These are phyloP conservation scores for Anableps anableps DNA, from an alignment of 2,797 vertebrate species.

Conservation along the genomic window DNA sequence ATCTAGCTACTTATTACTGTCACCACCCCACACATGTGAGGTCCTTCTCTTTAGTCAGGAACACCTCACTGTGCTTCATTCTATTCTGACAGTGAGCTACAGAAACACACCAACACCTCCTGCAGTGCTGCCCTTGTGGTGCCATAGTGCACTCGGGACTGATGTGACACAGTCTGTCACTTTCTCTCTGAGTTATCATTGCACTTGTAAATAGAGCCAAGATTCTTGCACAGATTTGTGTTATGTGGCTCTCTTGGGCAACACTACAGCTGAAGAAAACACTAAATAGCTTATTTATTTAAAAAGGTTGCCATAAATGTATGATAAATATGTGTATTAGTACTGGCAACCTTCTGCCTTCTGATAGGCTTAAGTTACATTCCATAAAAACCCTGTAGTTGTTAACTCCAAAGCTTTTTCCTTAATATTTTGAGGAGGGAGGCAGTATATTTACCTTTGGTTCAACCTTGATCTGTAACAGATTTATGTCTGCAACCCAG, in stretches of 20 bases:
- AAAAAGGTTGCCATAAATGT: background rate
- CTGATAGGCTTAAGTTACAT: background rate
- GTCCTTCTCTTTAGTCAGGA: constrained; percentile 8
- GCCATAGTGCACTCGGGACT: background rate
- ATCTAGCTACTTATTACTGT: background rate
- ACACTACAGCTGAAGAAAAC: background rate
- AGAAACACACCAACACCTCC: constrained; percentile 14
- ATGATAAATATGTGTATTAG: background rate
- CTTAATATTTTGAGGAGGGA: background rate
- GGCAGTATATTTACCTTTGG: background rate
- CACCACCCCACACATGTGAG: background rate
- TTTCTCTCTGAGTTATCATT: background rate
- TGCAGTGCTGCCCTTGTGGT: constrained; percentile 6
- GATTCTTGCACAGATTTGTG: background rate
- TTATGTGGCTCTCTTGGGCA: background rate
- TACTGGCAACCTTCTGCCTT: background rate
- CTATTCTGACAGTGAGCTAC: background rate
- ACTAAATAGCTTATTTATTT: background rate
- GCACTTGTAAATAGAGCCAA: background rate
- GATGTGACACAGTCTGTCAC: constrained; percentile 1
- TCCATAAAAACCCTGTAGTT: background rate
- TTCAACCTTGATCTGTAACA: too few species aligned
- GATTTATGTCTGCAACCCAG: background rate
- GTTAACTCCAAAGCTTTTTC: background rate
- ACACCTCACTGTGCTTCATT: background rate